Evolutionary conservation across 2,113 vertebrate species (phyloP).

Genomic region (Chrysochloris asiatica): DNA sequence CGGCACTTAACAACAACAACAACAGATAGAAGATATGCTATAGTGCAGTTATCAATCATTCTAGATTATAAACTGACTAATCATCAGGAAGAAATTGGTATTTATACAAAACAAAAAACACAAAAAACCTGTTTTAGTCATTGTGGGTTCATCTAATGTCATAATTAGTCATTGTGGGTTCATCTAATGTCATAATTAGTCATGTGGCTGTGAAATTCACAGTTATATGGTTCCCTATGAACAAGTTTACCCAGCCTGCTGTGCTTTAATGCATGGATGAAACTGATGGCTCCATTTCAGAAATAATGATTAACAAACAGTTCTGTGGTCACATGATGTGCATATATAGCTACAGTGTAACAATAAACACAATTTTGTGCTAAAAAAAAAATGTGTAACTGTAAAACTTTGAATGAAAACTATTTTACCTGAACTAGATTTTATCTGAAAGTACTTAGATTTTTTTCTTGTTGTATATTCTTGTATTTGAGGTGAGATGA

Average conservation of each 20-base stretch:
- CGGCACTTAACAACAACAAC: too few relatives aligned
- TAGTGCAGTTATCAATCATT: constrained; percentile 84
- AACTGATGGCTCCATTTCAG: constrained; percentile 89
- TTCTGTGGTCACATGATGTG: constrained; percentile 90
- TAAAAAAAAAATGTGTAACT: constrained; percentile 85
- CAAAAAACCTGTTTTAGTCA: constrained; percentile 76
- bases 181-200: constrained; percentile 84
- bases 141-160: too few relatives aligned
- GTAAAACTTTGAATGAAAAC: constrained; percentile 87
- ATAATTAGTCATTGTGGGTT: constrained; percentile 83
- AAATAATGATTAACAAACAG: constrained; percentile 89
- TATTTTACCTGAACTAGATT: constrained; percentile 90
- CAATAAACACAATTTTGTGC: constrained; percentile 87
- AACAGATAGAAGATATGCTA: constrained; percentile 80
- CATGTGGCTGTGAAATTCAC: constrained; percentile 91
- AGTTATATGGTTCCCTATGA: constrained; percentile 88
- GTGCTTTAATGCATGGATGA: constrained; percentile 92
- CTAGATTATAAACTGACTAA: constrained; percentile 82
- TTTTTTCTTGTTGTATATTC: constrained; percentile 92
- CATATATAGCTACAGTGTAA: constrained; percentile 92
- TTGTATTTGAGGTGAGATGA: constrained; percentile 91
- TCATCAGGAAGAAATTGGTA: constrained; percentile 91
- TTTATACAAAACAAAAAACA: constrained; percentile 88
- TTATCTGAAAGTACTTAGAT: constrained; percentile 88
- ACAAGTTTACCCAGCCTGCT: constrained; percentile 87